phyloP scores from a whole-genome alignment of 2,113 vertebrate species.

The Semicossyphus pulcher region DNA sequence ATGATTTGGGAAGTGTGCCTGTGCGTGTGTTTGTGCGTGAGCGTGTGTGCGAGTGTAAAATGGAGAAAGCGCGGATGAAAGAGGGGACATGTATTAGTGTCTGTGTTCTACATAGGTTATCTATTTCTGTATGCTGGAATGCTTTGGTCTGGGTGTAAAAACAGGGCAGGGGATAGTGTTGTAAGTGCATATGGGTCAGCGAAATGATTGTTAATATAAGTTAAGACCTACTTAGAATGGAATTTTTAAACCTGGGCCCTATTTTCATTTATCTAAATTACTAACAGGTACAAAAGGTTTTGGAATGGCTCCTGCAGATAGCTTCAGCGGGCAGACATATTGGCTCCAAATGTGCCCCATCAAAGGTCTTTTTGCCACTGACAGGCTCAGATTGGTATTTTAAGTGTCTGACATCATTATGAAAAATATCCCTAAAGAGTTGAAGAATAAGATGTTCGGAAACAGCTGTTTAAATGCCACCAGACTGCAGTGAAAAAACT shows the following conservation, averaged over 20 bases:
- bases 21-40: constrained; percentile 29
- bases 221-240: neutral
- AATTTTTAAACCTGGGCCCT: neutral
- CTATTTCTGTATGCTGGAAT: constrained; percentile 63
- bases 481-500: no score
- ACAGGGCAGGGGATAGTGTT: constrained; percentile 15
- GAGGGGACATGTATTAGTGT: constrained; percentile 56
- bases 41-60: constrained; percentile 41
- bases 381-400: no score
- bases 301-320: no score
- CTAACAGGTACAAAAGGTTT: no score
- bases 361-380: no score
- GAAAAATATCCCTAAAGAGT: no score
- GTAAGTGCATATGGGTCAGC: constrained; percentile 35
- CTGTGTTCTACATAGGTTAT: constrained; percentile 74
- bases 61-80: constrained; percentile 53
- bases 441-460: no score
- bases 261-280: no score
- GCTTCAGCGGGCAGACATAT: no score
- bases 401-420: no score
- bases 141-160: constrained; percentile 53
- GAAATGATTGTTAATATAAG: constrained; percentile 13
- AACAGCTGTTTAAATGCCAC: no score
- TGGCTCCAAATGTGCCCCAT: no score
- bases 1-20: constrained; percentile 74